Base-by-base conservation (phyloP, 1,140 invertebrate genomes). In the Mactra quadrangularis region DNA sequence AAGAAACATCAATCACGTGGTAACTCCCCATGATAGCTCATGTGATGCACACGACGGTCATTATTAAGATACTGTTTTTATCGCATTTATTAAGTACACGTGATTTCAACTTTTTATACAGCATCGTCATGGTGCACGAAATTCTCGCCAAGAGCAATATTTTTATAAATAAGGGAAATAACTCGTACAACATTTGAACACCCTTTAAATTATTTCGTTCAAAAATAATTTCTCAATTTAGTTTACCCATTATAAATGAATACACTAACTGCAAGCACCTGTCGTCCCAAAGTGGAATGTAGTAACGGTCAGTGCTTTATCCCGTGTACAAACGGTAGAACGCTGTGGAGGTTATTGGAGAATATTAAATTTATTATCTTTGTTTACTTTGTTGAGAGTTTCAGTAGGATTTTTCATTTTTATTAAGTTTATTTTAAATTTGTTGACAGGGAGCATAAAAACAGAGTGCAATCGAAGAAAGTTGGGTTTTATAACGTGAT, bases 401-500 rank as follows among this genome's bases (percentile, higher is more conserved):
- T 41, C 15, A 15, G 15, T 41, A 7, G 38, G 38, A 41, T 66
- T 33, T 68, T 78, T 0, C 22, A 6, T 27, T 31, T 33, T 57
- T 68, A 52, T 15, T 35, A 25, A 13, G 9, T 60, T 38, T 45
- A 35, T 41, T 60, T 17, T 27, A 62, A 52, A 68, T 76, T 52
- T 83, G 29, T 76, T 60, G 33, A 52, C n/a, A 83, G 66, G 74
- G 74, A 22, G 29, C 66, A 29, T 1, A 33, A 53, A 57, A 25
- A 38, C 41, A 66, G 25, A 71, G 38, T 41, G 31, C 25, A 83
- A 60, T 83, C 66, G 59, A 83, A 84, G 78, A 84, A 82, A 71
- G 89, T 90, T 25, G 88, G 89, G 41, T 88, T 88, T 64, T 87
- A 86, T 62, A 88, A 86, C 84, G 88, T 90, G 75, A 90, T 90